These are phyloP conservation scores for Acridotheres tristis DNA, from an alignment of 2,797 vertebrate genomes.

Conservation along the genomic window DNA sequence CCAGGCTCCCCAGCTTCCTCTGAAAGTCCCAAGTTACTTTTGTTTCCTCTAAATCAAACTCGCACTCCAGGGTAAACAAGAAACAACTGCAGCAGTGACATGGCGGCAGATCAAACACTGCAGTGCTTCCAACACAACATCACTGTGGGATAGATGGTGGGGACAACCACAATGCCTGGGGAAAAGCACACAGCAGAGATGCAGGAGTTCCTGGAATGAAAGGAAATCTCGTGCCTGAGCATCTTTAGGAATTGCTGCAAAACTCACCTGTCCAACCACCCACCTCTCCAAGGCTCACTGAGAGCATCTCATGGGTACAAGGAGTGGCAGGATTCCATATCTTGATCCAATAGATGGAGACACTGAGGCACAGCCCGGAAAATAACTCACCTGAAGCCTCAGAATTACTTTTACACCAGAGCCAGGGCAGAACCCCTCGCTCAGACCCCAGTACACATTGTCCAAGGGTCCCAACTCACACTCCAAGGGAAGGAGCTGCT, in stretches of 20 bases:
- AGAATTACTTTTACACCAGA: background rate
- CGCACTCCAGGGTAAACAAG: accelerated
- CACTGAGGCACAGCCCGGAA: background rate
- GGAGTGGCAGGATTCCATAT: background rate
- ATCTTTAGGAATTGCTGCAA: background rate
- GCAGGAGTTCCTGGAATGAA: background rate
- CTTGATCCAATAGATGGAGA: background rate
- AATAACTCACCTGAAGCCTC: background rate
- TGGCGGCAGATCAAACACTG: background rate
- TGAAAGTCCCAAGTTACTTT: background rate
- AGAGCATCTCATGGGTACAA: background rate
- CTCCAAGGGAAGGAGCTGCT: background rate
- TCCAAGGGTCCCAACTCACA: background rate
- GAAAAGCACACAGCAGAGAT: background rate
- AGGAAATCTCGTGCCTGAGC: background rate
- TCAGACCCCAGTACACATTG: accelerated
- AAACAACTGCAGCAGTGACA: background rate
- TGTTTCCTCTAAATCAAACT: constrained; percentile 54
- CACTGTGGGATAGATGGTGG: background rate
- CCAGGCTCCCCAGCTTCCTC: constrained; percentile 39
- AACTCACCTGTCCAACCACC: background rate
- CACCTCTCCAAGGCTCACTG: background rate
- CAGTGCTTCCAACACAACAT: background rate
- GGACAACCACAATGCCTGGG: background rate
- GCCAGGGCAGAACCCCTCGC: background rate